phyloP scores from a whole-genome alignment of 1,140 invertebrate species.

The Drosophila equinoxialis region DNA sequence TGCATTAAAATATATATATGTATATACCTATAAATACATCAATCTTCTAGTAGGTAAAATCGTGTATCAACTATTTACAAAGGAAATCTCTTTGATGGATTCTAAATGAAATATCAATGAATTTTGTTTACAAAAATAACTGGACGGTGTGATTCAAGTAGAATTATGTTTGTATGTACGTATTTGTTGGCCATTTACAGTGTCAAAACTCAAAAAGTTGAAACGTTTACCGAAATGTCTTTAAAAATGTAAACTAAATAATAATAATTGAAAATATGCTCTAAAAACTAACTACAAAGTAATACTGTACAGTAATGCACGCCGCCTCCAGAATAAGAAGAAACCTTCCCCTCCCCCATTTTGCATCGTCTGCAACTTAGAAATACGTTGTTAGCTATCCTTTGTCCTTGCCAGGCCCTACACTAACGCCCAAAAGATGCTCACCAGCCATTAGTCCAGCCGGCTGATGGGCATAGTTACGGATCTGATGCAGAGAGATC shows the following conservation, averaged over 20 bases:
- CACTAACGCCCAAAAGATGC: constrained; percentile 81
- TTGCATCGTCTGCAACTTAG: constrained; percentile 54
- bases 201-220: no score
- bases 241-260: constrained; percentile 12
- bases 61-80: constrained; percentile 45
- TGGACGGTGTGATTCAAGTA: constrained; percentile 66
- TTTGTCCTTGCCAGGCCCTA: constrained; percentile 81
- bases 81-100: constrained; percentile 19
- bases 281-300: constrained; percentile 77
- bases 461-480: constrained; percentile 98
- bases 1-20: constrained; percentile 37
- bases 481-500: constrained; percentile 97
- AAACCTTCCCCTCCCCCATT: neutral
- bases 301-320: constrained; percentile 76
- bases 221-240: constrained; percentile 38
- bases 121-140: constrained; percentile 42
- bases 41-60: constrained; percentile 14
- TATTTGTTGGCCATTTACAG: constrained; percentile 62
- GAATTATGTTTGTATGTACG: constrained; percentile 34
- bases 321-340: constrained; percentile 29
- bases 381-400: constrained; percentile 82
- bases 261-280: constrained; percentile 2
- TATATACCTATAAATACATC: constrained; percentile 37
- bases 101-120: constrained; percentile 6
- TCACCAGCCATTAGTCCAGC: constrained; percentile 83